A percentile compares a stretch with the other conserved stretches of the same genome.
Evolutionary conservation across 2,888 invertebrate genomes (phyloP).

Genomic region (Polydrusus cervinus): DNA sequence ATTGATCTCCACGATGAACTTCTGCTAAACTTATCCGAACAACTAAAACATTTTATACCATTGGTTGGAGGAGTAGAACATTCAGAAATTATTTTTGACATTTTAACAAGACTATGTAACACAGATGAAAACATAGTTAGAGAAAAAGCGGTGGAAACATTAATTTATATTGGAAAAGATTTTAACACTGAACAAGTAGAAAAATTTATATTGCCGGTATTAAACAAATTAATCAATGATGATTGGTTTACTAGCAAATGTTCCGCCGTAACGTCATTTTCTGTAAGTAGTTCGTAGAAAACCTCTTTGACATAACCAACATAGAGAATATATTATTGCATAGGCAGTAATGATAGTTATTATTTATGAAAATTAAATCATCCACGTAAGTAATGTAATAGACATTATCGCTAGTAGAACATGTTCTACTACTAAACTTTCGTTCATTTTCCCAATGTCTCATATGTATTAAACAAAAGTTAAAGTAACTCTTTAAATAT

Average conservation of each 20-base stretch:
- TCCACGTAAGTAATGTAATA: too few species aligned
- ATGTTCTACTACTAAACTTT: too few species aligned
- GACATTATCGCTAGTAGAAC: too few species aligned
- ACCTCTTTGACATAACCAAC: too few species aligned
- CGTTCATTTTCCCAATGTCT: too few species aligned
- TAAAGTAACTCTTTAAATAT: too few species aligned
- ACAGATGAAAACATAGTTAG: constrained; percentile 66
- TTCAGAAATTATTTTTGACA: constrained; percentile 61
- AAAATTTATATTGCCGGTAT: constrained; percentile 60
- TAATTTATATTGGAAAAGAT: constrained; percentile 60
- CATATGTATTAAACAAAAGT: too few species aligned
- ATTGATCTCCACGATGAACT: constrained; percentile 66
- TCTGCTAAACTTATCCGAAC: constrained; percentile 63
- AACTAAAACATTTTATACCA: constrained; percentile 64
- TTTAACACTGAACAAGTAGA: constrained; percentile 61
- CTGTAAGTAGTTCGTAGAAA: constrained; percentile 57
- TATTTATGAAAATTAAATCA: too few species aligned
- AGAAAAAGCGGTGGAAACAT: constrained; percentile 63
- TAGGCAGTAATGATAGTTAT: too few species aligned
- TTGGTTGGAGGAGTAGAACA: constrained; percentile 66
- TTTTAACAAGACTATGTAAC: constrained; percentile 64
- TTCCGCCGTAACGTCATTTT: constrained; percentile 61
- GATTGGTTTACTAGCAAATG: constrained; percentile 66
- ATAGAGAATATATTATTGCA: too few species aligned
- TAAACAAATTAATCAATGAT: constrained; percentile 60